Base-by-base conservation (phyloP, 2,888 invertebrate species). In the Drosophila villosipedis region DNA sequence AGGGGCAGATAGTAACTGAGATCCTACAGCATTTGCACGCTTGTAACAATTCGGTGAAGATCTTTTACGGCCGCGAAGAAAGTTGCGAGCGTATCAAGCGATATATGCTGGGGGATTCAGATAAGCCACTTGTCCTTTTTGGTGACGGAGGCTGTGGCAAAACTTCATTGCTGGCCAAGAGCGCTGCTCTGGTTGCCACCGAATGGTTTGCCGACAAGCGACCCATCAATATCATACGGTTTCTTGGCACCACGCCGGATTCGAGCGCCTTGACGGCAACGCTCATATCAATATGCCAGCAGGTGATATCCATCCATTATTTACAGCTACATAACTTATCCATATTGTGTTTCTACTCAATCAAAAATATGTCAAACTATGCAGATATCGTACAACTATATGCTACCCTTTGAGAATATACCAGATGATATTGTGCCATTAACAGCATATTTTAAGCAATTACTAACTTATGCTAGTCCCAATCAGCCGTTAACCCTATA, bases 91-190 rank as follows among this genome's bases (percentile, higher is more conserved):
- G 95, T 77, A 97, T 98, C 54, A 95, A 96, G 91, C 94, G 95
- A 62, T 97, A 98, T 92, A 97, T 98, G 96, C 94, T 96, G 84
- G 97, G 96, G 54, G 95, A 96, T 71, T 96, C 96, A 22, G 97
- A 97, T 90, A 97, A 98, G 91, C 98, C 99, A 1, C 94, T 99
- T 70, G 97, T 99, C 28, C 94, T 99, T 66, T 98, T 98, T 92
- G 99, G 99, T 41, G 98, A 98, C 94, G 95, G 99, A 91, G 99
- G 99, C 50, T 99, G 99, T 91, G 99, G 99, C 0, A 99, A 99
- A 94, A 99, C 99, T 0, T 99, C 99, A 25, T 94, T 99, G 0
- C 94, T 99, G 69, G 97, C 99, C 0, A 98, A 98, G 94, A 97
- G 97, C 73, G 98, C 98, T 0, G 96, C 97, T 31, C 95, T 97